Percentiles rank a stretch among this genome's conserved stretches.
These are phyloP conservation scores for Antennarius maculatus DNA, from an alignment of 2,797 vertebrate genomes.

Conservation along the genomic window DNA sequence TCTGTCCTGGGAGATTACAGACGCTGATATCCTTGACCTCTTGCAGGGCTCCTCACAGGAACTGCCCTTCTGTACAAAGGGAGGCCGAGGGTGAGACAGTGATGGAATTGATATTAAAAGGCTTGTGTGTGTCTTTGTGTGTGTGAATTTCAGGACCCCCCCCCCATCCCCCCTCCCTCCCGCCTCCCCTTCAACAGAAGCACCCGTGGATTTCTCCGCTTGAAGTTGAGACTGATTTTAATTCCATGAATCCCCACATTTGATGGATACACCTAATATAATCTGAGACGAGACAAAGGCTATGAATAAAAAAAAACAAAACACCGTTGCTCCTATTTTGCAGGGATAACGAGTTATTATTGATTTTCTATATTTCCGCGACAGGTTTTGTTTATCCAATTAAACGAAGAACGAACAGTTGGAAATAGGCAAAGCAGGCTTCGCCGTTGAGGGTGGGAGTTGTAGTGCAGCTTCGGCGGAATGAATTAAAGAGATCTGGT, in stretches of 20 bases:
- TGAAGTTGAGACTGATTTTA: constrained; percentile 33
- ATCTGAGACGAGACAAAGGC: constrained; percentile 27
- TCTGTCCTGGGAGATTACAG: constrained; percentile 49
- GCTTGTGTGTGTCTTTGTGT: neutral
- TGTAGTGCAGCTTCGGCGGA: too few relatives aligned
- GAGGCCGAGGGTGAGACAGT: constrained; percentile 17
- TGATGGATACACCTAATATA: constrained; percentile 25
- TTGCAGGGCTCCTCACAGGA: constrained; percentile 20
- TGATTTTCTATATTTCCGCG: constrained; percentile 19
- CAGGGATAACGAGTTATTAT: constrained; percentile 24
- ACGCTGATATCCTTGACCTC: constrained; percentile 52
- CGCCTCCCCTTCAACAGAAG: too few relatives aligned
- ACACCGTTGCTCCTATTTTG: constrained; percentile 5
- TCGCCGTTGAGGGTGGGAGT: neutral
- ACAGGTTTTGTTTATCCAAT: constrained; percentile 10
- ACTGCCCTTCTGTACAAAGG: constrained; percentile 37
- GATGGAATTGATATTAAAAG: constrained; percentile 43
- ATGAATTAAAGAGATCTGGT: too few relatives aligned
- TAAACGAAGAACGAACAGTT: neutral
- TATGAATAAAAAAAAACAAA: constrained; percentile 22
- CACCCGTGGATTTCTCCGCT: constrained; percentile 11
- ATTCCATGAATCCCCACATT: constrained; percentile 43
- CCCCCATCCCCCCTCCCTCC: too few relatives aligned
- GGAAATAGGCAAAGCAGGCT: neutral
- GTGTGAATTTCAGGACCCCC: constrained; percentile 21